Conservation (phyloP, 1,140 invertebrate genomes). For the Aculops lycopersici region DNA sequence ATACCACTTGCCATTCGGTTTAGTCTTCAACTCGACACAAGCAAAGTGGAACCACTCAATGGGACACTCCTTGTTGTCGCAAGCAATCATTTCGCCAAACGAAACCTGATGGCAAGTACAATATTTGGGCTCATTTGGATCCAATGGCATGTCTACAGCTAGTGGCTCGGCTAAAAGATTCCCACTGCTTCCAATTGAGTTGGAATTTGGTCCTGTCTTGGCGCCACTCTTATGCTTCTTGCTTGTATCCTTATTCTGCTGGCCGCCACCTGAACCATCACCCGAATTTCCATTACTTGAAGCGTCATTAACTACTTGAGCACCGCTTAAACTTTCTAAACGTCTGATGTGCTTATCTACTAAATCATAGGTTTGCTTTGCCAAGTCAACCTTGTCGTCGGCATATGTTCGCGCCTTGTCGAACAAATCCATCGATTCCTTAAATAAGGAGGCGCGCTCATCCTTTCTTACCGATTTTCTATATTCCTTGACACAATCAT, state of each 20-base stretch:
- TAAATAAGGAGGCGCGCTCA: slow-evolving; percentile 43
- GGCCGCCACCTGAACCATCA: no score
- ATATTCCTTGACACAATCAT: neutral
- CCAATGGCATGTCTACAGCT: slow-evolving; percentile 38
- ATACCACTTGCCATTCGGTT: slow-evolving; percentile 24
- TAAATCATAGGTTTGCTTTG: slow-evolving; percentile 88
- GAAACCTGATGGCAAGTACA: slow-evolving; percentile 49
- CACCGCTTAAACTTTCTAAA: no score
- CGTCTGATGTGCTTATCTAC: slow-evolving; percentile 92
- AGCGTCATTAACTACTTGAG: neutral
- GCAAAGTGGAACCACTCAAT: slow-evolving; percentile 29
- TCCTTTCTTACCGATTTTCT: neutral
- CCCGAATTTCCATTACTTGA: slow-evolving; percentile 53
- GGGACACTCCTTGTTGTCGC: slow-evolving; percentile 24
- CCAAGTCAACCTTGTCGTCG: slow-evolving; percentile 83
- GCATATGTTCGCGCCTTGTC: slow-evolving; percentile 71
- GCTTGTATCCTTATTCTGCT: neutral
- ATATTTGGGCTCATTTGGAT: slow-evolving; percentile 85
- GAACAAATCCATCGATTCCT: slow-evolving; percentile 51
- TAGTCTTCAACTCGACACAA: slow-evolving; percentile 22
- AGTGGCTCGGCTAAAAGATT: slow-evolving; percentile 25
- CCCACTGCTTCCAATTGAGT: slow-evolving; percentile 12
- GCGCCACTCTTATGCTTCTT: no score
- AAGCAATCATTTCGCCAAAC: slow-evolving; percentile 23
- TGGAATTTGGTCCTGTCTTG: no score